phyloP scores from a whole-genome alignment of 2,797 vertebrate genomes.

The Psittacula echo region DNA sequence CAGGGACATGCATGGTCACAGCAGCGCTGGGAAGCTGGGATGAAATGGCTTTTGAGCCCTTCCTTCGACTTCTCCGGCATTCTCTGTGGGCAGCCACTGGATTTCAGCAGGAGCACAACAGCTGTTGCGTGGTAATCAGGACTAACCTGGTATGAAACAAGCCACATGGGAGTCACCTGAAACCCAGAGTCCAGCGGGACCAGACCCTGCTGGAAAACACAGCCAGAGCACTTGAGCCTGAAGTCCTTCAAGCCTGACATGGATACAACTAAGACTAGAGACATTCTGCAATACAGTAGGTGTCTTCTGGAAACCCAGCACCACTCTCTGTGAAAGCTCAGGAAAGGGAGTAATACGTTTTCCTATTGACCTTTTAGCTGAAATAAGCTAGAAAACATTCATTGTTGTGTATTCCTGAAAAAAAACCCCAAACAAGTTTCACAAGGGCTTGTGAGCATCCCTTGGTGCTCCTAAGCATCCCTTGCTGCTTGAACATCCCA shows the following conservation, averaged over 20 bases:
- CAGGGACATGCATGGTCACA: slow-evolving; percentile 11
- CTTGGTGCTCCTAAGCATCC: neutral
- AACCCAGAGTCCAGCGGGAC: neutral
- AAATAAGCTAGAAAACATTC: slow-evolving; percentile 46
- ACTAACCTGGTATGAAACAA: neutral
- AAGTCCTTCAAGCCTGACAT: neutral
- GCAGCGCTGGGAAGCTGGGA: neutral
- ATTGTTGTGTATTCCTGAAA: slow-evolving; percentile 46
- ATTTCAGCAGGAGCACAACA: neutral
- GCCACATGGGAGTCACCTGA: neutral
- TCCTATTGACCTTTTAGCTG: slow-evolving; percentile 20
- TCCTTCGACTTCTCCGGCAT: neutral
- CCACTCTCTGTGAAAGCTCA: slow-evolving; percentile 14
- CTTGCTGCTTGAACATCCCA: neutral
- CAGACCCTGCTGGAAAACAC: slow-evolving; percentile 2
- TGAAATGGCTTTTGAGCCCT: neutral
- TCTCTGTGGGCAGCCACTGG: neutral
- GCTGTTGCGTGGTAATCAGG: neutral
- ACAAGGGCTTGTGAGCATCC: neutral
- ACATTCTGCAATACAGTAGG: neutral
- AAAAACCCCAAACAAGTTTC: neutral
- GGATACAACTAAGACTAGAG: neutral
- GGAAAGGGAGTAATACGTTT: neutral
- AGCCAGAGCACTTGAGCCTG: slow-evolving; percentile 1
- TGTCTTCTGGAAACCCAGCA: slow-evolving; percentile 35